Base-by-base conservation (phyloP, 2,797 vertebrate genomes). In the Pipistrellus nathusii region DNA sequence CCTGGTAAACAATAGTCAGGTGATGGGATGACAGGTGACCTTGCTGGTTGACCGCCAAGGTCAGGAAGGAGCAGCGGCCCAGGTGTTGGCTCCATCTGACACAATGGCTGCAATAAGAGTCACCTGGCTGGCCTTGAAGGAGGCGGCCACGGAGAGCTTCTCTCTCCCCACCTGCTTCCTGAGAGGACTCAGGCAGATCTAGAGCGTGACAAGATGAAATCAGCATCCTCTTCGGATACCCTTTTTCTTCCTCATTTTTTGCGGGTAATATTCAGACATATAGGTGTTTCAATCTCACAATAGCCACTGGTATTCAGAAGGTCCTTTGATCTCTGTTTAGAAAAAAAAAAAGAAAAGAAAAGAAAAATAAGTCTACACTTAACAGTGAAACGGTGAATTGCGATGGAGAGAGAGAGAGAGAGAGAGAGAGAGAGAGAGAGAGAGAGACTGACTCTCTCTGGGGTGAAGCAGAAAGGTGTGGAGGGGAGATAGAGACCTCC, bases 51-150 rank as follows among this genome's bases (percentile, higher is more conserved):
- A 94, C 95, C 66, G 90, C 94, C 96, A 95, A 97, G 97, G 97
- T 96, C 98, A 95, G 93, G 91, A 90, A 64, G 83, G 91, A 92
- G 76, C 44, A 35, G 95, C 89, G 88, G 97, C 95, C 96, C 98
- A 97, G 98, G 96, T 98, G 97, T 95, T 96, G 97, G 93, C 95
- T 93, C 97, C 98, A 97, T 98, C 98, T 98, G 98, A 98, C 97
- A 97, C 96, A 97, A 93, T 91, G 95, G 97, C 98, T 98, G 98
- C 98, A 97, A 95, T 98, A 95, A 98, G 85, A 97, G 98, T 88
- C 96, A 95, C 95, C 82, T 91, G 92, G 97, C 97, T 95, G 96
- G 96, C 97, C 98, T 98, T 97, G 97, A 97, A 97, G 86, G 86
- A 97, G 97, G 97, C 82, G 84, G 94, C 96, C 95, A 91, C 90